Percentiles rank a stretch among this genome's conserved stretches.
These are phyloP conservation scores for Cetoscarus ocellatus DNA, from an alignment of 2,797 vertebrate genomes.

Conservation along the genomic window DNA sequence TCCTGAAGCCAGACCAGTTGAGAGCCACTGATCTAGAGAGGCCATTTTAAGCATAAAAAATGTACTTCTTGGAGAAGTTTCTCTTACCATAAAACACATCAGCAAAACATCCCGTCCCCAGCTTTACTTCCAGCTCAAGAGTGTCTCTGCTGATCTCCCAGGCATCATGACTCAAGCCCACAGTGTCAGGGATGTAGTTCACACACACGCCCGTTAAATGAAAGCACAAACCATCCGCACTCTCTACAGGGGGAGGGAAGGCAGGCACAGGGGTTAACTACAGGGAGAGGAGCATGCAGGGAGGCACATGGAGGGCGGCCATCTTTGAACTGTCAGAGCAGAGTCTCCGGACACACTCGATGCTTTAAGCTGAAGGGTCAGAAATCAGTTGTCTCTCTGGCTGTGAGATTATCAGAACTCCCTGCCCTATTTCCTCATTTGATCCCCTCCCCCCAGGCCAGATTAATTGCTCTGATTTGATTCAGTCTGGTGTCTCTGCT, in stretches of 20 bases:
- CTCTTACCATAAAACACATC: slow-evolving; percentile 99
- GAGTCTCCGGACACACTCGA: slow-evolving; percentile 41
- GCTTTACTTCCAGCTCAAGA: slow-evolving; percentile 93
- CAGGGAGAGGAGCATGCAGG: slow-evolving; percentile 87
- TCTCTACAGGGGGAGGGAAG: slow-evolving; percentile 87
- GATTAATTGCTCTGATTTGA: slow-evolving; percentile 18
- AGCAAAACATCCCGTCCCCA: slow-evolving; percentile 99
- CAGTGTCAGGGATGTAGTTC: slow-evolving; percentile 94
- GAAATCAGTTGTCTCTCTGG: slow-evolving; percentile 11
- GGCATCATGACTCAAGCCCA: slow-evolving; percentile 98
- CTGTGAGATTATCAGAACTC: slow-evolving; percentile 20
- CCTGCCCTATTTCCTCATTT: slow-evolving; percentile 19
- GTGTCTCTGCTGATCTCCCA: slow-evolving; percentile 95
- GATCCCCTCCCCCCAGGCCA: neutral
- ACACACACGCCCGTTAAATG: slow-evolving; percentile 95
- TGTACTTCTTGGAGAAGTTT: slow-evolving; percentile 30
- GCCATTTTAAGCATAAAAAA: neutral
- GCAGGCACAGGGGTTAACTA: slow-evolving; percentile 87
- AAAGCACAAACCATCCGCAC: slow-evolving; percentile 99
- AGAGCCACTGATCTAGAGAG: too few relatives aligned
- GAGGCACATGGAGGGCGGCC: slow-evolving; percentile 86
- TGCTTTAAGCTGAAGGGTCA: slow-evolving; percentile 17
- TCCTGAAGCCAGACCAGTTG: too few relatives aligned
- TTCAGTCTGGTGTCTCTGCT: slow-evolving; percentile 56
- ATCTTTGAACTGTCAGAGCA: slow-evolving; percentile 36